phyloP scores from a whole-genome alignment of 2,888 invertebrate genomes.

The Pachycephus smyrnensis region DNA sequence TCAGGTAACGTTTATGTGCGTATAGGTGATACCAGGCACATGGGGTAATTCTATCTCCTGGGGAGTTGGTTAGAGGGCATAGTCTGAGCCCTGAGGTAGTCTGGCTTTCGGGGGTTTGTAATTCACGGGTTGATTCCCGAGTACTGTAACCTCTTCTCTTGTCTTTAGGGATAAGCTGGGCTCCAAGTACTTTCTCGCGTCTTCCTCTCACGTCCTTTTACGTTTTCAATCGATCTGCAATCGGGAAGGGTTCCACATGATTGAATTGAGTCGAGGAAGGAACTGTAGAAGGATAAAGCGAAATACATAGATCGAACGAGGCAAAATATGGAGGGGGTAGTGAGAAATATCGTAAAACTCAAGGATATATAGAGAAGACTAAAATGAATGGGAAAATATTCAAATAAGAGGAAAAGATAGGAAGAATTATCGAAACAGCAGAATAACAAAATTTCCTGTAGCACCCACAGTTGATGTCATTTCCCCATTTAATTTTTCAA shows the following conservation, averaged over 20 bases:
- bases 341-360: neutral
- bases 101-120: neutral
- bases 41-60: no score
- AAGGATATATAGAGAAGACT: neutral
- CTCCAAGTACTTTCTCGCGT: neutral
- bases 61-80: neutral
- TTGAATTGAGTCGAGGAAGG: constrained; percentile 26
- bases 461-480: constrained; percentile 11
- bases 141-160: neutral
- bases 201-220: neutral
- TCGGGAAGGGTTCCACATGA: constrained; percentile 29
- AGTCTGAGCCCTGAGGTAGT: neutral
- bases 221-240: constrained; percentile 15
- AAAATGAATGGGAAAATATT: neutral
- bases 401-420: neutral
- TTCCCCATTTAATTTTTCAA: constrained; percentile 3
- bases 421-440: neutral
- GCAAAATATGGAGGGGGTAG: neutral
- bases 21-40: neutral
- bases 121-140: neutral
- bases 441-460: constrained; percentile 16
- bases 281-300: constrained; percentile 10
- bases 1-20: neutral
- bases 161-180: neutral
- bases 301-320: constrained; percentile 10